Conservation (phyloP, 2,888 invertebrate genomes). For the Nymphalis c-album region DNA sequence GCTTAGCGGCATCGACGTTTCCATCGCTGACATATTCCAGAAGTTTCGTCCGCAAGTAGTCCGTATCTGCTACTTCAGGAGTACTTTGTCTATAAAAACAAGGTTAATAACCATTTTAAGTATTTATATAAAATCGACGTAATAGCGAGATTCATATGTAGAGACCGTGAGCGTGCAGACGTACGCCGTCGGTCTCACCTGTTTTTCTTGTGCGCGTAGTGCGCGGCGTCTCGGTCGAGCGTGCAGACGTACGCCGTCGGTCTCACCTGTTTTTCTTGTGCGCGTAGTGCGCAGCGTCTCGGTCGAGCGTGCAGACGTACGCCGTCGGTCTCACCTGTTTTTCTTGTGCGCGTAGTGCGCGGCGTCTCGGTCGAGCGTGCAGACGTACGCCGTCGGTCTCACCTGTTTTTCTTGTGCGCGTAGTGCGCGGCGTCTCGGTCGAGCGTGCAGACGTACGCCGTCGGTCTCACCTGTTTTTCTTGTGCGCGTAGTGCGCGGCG, state of each 20-base stretch:
- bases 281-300: constrained; percentile 50
- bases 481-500: constrained; percentile 49
- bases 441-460: constrained; percentile 50
- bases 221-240: constrained; percentile 56
- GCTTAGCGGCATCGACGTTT: constrained; percentile 53
- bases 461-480: constrained; percentile 60
- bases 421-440: constrained; percentile 54
- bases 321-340: constrained; percentile 64
- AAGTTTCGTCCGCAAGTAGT: constrained; percentile 55
- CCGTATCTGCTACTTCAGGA: constrained; percentile 50
- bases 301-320: constrained; percentile 47
- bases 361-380: constrained; percentile 69
- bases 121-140: no score
- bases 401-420: no score
- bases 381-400: no score
- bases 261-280: no score
- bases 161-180: constrained; percentile 40
- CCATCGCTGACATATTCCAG: constrained; percentile 67
- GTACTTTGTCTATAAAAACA: constrained; percentile 45
- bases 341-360: constrained; percentile 53
- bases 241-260: no score
- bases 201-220: constrained; percentile 54
- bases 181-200: constrained; percentile 61
- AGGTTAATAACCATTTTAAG: neutral
- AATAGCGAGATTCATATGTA: constrained; percentile 27